phyloP scores from a whole-genome alignment of 1,140 invertebrate species.

The Drosophila ercepeae region DNA sequence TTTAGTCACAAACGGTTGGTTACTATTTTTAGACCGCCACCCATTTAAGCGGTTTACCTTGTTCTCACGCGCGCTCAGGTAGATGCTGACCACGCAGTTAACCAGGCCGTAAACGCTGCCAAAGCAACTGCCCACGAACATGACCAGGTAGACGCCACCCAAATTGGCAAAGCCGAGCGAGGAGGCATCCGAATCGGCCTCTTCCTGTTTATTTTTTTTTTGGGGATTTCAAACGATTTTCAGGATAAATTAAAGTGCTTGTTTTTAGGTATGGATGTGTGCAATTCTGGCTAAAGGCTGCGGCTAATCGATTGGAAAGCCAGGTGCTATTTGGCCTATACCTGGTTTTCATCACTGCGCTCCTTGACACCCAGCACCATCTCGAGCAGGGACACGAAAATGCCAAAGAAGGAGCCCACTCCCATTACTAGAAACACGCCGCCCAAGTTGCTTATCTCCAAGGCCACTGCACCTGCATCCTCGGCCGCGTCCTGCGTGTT shows the following conservation, averaged over 20 bases:
- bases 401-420: conserved; percentile 84
- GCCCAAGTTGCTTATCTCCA: conserved; percentile 87
- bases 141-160: conserved; percentile 96
- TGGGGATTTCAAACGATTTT: conserved; percentile 20
- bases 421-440: conserved; percentile 90
- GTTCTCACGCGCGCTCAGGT: conserved; percentile 65
- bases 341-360: conserved; percentile 77
- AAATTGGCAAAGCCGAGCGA: conserved; percentile 94
- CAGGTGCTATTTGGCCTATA: conserved; percentile 30
- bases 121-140: conserved; percentile 87
- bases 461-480: conserved; percentile 79
- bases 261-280: conserved; percentile 13
- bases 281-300: conserved; percentile 20
- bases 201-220: conserved; percentile 39
- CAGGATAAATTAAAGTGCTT: conserved; percentile 25
- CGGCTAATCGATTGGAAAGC: conserved; percentile 41
- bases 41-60: conserved; percentile 64
- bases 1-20: conserved; percentile 57
- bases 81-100: conserved; percentile 71
- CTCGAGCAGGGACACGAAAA: conserved; percentile 84
- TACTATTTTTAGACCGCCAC: conserved; percentile 49
- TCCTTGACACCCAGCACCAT: conserved; percentile 80
- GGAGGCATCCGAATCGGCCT: conserved; percentile 78
- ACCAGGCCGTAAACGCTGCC: conserved; percentile 79
- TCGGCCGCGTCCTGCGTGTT: conserved; percentile 60